Evolutionary conservation across 2,888 invertebrate genomes (phyloP).

Genomic region (Eupithecia dodoneata): DNA sequence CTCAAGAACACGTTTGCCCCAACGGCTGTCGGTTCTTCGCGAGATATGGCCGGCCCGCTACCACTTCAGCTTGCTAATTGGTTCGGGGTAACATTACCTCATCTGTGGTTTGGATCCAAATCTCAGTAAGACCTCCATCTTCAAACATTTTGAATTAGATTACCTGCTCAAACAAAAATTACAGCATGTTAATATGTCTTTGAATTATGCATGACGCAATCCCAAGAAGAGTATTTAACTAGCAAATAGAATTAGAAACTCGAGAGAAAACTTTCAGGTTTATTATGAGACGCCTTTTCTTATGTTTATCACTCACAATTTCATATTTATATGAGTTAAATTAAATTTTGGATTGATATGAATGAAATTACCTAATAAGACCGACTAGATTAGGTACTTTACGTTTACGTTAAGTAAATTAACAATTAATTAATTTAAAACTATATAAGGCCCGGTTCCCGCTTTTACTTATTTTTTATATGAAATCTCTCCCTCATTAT

Average conservation of each 20-base stretch:
- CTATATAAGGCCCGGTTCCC: neutral
- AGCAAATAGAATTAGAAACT: conserved; percentile 4
- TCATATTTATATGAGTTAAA: too few species aligned
- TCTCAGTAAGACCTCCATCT: neutral
- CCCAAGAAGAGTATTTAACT: neutral
- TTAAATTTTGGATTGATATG: too few species aligned
- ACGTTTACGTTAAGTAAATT: neutral
- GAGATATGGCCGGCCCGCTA: too few species aligned
- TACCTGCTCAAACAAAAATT: neutral
- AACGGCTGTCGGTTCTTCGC: too few species aligned
- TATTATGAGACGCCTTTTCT: neutral
- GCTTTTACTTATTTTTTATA: neutral
- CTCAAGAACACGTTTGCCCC: too few species aligned
- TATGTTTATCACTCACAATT: neutral
- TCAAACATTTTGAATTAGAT: neutral
- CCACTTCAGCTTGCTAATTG: too few species aligned
- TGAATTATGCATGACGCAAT: conserved; percentile 2
- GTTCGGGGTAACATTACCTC: too few species aligned
- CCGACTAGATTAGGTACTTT: neutral
- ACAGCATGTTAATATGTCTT: neutral
- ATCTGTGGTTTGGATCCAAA: neutral
- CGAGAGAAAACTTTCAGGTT: neutral
- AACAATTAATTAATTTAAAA: too few species aligned
- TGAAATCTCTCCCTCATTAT: too few species aligned
- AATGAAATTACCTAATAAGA: too few species aligned